Evolutionary conservation across 1,140 invertebrate species (phyloP), one percentile per base, ranked within the genome.

Genomic region (Campodea augens): DNA sequence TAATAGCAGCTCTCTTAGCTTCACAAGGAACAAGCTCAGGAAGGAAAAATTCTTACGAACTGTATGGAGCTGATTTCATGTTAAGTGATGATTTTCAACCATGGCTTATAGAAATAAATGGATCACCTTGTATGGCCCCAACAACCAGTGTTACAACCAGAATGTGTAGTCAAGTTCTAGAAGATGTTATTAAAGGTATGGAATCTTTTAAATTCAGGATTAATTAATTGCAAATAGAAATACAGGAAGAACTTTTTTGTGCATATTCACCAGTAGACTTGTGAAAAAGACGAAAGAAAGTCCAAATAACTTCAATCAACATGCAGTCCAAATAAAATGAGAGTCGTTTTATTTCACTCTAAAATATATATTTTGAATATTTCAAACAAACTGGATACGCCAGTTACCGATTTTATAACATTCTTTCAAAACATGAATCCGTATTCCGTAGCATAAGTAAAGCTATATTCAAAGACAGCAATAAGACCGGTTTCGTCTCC

Each of bases 51-150:
- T 82, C 81, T 45, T 96, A 91, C 62, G 89, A 96, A 62, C 61
- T 93, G 3, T 93, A 89, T 53, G 89, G 89, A 32, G 88, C 88
- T 2, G 89, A 93, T 64, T 93, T 92, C 58, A 90, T 93, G 79
- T 54, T 75, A 7, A 81, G 80, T 44, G 83, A 90, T 47, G 84
- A 92, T 59, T 84, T 83, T 51, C 77, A 75, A 41, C 85, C 87
- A 0, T 92, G 87, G 85, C 64, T 93, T 0, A 84, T 96, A 49
- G 90, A 96, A 60, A 93, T 96, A 48, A 93, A 95, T 59, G 89
- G 83, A 5, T 86, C 84, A 62, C 89, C 89, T 0, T 86, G 87
- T 55, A 75, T 96, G 68, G 83, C 84, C 25, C 72, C 79, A 7
- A 87, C 81, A 1, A 92, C 88, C 0, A 82, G 77, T 47, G 84